Evolutionary conservation across 2,888 invertebrate species (phyloP).

Genomic region (Ceraclea dissimilis): DNA sequence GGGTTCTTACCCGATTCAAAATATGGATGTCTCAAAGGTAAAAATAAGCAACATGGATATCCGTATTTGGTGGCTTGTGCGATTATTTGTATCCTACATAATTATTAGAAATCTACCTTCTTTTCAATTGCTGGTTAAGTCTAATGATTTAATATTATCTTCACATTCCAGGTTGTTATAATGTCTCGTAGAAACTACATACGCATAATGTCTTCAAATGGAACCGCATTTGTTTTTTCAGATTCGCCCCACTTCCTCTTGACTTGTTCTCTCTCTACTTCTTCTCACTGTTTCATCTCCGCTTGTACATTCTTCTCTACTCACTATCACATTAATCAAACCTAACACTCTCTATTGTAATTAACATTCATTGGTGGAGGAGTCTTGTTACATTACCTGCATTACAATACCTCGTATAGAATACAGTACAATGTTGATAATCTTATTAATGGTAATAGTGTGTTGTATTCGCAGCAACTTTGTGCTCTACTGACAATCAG

Average conservation of each 20-base stretch:
- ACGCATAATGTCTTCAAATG: slow-evolving; percentile 44
- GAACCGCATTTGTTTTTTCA: slow-evolving; percentile 34
- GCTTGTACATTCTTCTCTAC: slow-evolving; percentile 27
- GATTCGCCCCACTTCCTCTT: slow-evolving; percentile 27
- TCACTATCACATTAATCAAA: slow-evolving; percentile 21
- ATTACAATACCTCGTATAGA: slow-evolving; percentile 5
- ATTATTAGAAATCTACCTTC: slow-evolving; percentile 31
- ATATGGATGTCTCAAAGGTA: slow-evolving; percentile 96
- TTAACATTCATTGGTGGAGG: slow-evolving; percentile 7
- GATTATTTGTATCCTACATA: slow-evolving; percentile 24
- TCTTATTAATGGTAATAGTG: slow-evolving; percentile 17
- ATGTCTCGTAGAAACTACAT: slow-evolving; percentile 44
- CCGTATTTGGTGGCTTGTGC: slow-evolving; percentile 26
- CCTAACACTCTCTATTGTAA: slow-evolving; percentile 25
- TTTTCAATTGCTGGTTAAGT: slow-evolving; percentile 23
- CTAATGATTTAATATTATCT: slow-evolving; percentile 43
- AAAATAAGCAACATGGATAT: slow-evolving; percentile 37
- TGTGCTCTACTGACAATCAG: slow-evolving; percentile 56
- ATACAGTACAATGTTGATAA: slow-evolving; percentile 8
- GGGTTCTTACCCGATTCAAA: slow-evolving; percentile 88
- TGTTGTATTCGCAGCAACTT: slow-evolving; percentile 23
- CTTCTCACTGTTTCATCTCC: slow-evolving; percentile 20
- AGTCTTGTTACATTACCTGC: neutral
- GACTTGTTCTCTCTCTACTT: slow-evolving; percentile 33
- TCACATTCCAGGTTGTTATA: slow-evolving; percentile 46